Base-by-base conservation (phyloP, 2,888 invertebrate genomes). In the Protodeltote pygarga region DNA sequence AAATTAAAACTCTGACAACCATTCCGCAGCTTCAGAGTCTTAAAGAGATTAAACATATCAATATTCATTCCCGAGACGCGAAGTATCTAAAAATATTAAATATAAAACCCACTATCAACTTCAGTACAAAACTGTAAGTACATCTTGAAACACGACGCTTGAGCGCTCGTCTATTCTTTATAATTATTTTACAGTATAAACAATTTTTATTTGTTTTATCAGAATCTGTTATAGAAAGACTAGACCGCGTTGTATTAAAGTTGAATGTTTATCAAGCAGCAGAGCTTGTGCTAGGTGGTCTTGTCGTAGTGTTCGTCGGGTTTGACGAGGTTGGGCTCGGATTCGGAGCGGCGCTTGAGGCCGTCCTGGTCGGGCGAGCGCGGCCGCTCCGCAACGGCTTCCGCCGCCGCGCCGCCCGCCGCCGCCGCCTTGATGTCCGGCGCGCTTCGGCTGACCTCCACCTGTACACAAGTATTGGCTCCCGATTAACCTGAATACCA, bases 281-380 rank as follows among this genome's bases (percentile, higher is more conserved):
- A 73, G 42, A 63, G 11, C 16, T 33, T 31, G 34, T 58, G 77
- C 73, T 85, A 87, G 38, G 84, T 73, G 38, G 79, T 49, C 33
- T 89, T 86, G 17, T 87, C 88, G 67, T 79, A 79, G 32, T 76
- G 83, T 53, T 92, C 93, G 25, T 92, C 93, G 4, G 89, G 85
- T 41, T 88, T 92, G 34, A 87, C 93, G 25, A 94, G 85, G 63
- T 93, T 94, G 5, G 95, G 95, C 69, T 94, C 94, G 1, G 94
- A 94, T 75, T 95, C 94, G 2, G 94, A 93, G 53, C 94, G 90
- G 24, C 93, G 89, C 65, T 93, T 93, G 48, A 94, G 86, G 0
- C 87, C 85, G 6, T 93, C 92, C 0, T 75, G 69, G 71, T 89
- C 88, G 5, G 86, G 79, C 1, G 83, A 77, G 11, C 57, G 61